Evolutionary conservation across 2,113 vertebrate genomes (phyloP), one percentile per base, ranked within the genome.

Genomic region (Nansenia antarctica): DNA sequence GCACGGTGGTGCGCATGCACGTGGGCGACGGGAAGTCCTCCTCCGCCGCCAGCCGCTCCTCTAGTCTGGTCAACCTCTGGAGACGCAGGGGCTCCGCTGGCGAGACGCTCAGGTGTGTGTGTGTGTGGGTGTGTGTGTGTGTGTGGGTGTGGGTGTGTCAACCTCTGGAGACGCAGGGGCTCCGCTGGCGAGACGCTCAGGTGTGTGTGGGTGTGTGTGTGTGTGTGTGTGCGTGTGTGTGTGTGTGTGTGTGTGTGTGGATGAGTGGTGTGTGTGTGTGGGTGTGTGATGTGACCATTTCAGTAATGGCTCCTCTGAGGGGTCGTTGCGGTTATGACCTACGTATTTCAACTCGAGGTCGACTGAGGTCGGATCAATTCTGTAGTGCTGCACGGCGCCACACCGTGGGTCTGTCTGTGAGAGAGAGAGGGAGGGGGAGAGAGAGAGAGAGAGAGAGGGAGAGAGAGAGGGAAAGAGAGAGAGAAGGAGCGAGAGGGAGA

Each of bases 1-100:
- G 97, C 0, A 99, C 97, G 0, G 98, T 98, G 68, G 98, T 99
- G 73, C 96, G 98, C 82, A 99, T 99, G 98, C 98, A 99, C 0
- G 98, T 99, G 0, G 96, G 97, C 0, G 96, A 98, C 1, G 96
- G 97, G 32, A 98, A 98, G 85, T 96, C 96, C 0, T 98, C 97
- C 45, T 98, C 98, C 0, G 95, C 95, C 0, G 94, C 98, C 60
- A 98, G 97, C 85, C 95, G 96, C 5, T 98, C 97, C 2, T 98
- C 96, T 66, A 99, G 97, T 77, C 91, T 99, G 49, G 93, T 98
- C 71, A 98, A 98, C 89, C 90, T 99, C 34, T 99, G 96, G 96
- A 99, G 95, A 83, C 93, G 96, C 64, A 94, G 94, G 68, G 96
- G 96, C 59, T 99, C 97, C 0, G 96, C 96, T 14, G 96, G 94